phyloP scores from a whole-genome alignment of 2,113 vertebrate species.

The Bos taurus region ARS-UCD2.0 NC_037342.1:2521501-2522000 shows the following conservation, averaged over 20 bases:
- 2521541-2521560: not conserved
- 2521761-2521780: not conserved
- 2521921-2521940: not conserved
- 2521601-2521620: not conserved
- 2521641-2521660: not conserved
- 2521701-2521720: not conserved
- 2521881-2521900: not conserved
- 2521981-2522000: not conserved
- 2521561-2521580: not conserved
- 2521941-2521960: fast-evolving
- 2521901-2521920: not conserved
- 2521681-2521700: not conserved
- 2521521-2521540: not conserved
- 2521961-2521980: not conserved
- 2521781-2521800: not conserved
- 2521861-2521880: not conserved
- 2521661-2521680: not conserved
- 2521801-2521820: not conserved
- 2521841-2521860: not conserved
- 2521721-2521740: not conserved
- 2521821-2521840: not conserved
- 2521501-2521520: not conserved
- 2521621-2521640: not conserved
- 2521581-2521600: not conserved
- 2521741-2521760: not conserved